Evolutionary conservation across 2,113 vertebrate species (phyloP), one percentile per base, ranked within the genome.

Genomic region (Callopanchax toddi): DNA sequence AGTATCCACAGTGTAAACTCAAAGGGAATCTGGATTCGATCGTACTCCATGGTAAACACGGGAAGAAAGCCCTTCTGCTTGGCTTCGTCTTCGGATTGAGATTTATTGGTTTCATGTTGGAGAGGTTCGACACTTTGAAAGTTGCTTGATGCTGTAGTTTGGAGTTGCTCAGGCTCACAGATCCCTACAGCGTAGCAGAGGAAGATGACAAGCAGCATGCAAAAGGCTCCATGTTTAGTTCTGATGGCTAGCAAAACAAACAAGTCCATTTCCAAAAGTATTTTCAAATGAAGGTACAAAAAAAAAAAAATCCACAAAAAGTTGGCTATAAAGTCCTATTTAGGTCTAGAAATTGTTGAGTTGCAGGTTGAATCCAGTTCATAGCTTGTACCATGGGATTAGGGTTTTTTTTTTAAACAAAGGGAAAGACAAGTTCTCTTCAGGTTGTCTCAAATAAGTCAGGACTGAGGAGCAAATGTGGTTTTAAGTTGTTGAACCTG

Each of bases 1-100:
- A 98, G 86, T 42, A 97, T 91, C 96, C 96, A 98, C n/a, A 98
- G 79, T 1, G 96, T 97, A 71, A 98, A 95, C 88, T 98, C 95
- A 82, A 98, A 96, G 20, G 96, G 96, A 51, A 97, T 87, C 79
- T 98, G 95, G 82, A 98, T 94, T 55, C 94, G 93, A 9, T 91
- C 84, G 61, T 98, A 98, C 81, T 98, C 92, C 87, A 98, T 83
- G 1, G 93, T 93, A 76, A 98, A 96, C 60, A 96, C 89, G 0
- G 94, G 93, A 6, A 97, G 84, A 13, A 82, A 76, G 10, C 84
- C 81, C 74, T 93, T 91, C 66, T 60, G 82, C 62, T 58, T 21
- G 0, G n/a, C n/a, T n/a, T n/a, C n/a, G n/a, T n/a, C 85, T 62
- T 0, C 85, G 88, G 23, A 59, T 26, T 90, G 81, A 1, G 85